Evolutionary conservation across 2,797 vertebrate species (phyloP).

Genomic region (Enteromius trimaculatus): DNA sequence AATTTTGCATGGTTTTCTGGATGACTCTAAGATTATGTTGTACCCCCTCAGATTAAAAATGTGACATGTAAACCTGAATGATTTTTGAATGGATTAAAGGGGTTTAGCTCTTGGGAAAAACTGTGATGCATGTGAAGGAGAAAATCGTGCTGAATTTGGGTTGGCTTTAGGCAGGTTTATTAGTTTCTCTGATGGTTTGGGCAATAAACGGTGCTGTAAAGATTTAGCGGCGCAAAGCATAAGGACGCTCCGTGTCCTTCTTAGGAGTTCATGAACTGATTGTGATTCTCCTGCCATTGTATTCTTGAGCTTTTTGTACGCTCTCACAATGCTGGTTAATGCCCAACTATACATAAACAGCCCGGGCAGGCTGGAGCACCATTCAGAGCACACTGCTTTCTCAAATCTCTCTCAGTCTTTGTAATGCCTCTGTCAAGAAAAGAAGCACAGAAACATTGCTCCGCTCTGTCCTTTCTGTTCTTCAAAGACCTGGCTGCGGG

Average conservation of each 20-base stretch:
- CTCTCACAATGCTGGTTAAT: constrained; percentile 74
- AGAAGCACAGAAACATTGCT: constrained; percentile 11
- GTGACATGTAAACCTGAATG: constrained; percentile 27
- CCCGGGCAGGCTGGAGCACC: constrained; percentile 60
- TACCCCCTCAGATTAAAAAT: constrained; percentile 15
- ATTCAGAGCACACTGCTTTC: constrained; percentile 62
- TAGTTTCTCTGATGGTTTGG: constrained; percentile 52
- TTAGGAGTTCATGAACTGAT: constrained; percentile 50
- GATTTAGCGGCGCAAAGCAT: constrained; percentile 8
- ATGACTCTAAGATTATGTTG: constrained; percentile 24
- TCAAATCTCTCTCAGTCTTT: constrained; percentile 41
- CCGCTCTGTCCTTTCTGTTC: not conserved
- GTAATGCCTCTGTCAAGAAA: constrained; percentile 32
- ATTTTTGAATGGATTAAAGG: constrained; percentile 48
- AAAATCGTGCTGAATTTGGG: constrained; percentile 20
- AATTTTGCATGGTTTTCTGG: constrained; percentile 36
- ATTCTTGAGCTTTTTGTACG: constrained; percentile 62
- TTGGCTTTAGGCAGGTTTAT: constrained; percentile 51
- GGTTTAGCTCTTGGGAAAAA: constrained; percentile 42
- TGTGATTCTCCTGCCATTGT: constrained; percentile 58
- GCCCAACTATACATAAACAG: constrained; percentile 74
- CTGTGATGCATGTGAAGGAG: constrained; percentile 23
- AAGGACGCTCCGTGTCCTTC: not conserved
- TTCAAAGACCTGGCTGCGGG: constrained; percentile 35
- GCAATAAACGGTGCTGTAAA: constrained; percentile 47